Evolutionary conservation across 2,113 vertebrate genomes (phyloP).

Genomic region (Prochilodus magdalenae): DNA sequence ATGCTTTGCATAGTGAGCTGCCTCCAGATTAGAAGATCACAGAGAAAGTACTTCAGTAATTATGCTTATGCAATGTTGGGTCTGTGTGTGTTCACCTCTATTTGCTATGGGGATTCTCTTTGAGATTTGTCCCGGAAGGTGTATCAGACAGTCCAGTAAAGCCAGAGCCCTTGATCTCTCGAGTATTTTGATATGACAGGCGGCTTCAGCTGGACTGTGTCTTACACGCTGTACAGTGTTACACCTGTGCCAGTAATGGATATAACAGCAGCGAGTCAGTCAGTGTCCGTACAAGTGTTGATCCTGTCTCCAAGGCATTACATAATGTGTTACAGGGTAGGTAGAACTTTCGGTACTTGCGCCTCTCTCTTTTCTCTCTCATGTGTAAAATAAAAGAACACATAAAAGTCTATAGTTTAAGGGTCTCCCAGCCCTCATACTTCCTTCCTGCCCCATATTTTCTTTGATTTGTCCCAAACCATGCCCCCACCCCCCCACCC

Average conservation of each 20-base stretch:
- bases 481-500: no score
- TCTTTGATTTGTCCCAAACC: no score
- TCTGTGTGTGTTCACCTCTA: no score
- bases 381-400: no score
- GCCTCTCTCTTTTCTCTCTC: background rate
- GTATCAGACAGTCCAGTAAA: background rate
- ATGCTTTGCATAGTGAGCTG: no score
- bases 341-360: background rate
- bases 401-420: no score
- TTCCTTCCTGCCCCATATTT: no score
- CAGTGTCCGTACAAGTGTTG: background rate
- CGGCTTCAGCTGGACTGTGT: background rate
- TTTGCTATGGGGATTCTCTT: no score
- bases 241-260: constrained; percentile 30
- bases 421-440: no score
- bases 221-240: constrained; percentile 7
- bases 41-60: no score
- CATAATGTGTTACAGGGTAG: background rate
- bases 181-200: background rate
- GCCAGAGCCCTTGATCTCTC: background rate
- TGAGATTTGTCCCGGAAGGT: background rate
- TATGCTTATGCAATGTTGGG: no score
- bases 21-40: no score
- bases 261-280: constrained; percentile 8
- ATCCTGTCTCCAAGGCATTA: constrained; percentile 20